A percentile compares a stretch with the other conserved stretches of the same genome.
phyloP scores from a whole-genome alignment of 2,797 vertebrate genomes.

The Melanotaenia pygmaea region DNA sequence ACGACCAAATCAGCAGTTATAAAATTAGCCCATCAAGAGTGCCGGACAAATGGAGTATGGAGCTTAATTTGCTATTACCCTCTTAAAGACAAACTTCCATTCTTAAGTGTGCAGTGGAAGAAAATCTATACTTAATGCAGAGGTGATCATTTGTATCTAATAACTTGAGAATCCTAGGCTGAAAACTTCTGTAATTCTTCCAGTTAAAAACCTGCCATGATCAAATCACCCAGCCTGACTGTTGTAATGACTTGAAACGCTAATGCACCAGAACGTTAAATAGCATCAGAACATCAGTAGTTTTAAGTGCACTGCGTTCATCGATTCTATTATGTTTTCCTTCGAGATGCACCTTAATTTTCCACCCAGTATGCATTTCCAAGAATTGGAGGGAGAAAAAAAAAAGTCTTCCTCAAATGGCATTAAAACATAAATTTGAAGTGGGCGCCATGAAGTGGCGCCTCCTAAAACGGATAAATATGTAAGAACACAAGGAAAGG shows the following conservation, averaged over 20 bases:
- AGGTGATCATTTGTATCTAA: conserved; percentile 91
- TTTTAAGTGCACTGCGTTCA: conserved; percentile 87
- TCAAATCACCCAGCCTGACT: conserved; percentile 86
- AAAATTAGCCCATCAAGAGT: conserved; percentile 90
- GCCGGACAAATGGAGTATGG: conserved; percentile 89
- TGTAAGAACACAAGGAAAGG: conserved; percentile 95
- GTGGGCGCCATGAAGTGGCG: conserved; percentile 79
- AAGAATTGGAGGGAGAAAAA: conserved; percentile 73
- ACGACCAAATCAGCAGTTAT: conserved; percentile 90
- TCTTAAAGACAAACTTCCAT: conserved; percentile 91
- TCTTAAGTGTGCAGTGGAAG: conserved; percentile 87
- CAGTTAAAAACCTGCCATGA: conserved; percentile 88
- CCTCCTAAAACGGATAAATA: conserved; percentile 96
- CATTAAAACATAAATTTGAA: conserved; percentile 86
- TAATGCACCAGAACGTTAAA: conserved; percentile 91
- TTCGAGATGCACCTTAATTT: conserved; percentile 88
- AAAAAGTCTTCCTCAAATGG: conserved; percentile 77
- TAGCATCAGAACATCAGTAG: conserved; percentile 87
- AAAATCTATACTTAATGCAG: conserved; percentile 91
- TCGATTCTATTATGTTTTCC: conserved; percentile 88
- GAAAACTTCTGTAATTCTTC: conserved; percentile 89
- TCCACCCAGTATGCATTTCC: conserved; percentile 84
- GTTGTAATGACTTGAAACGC: conserved; percentile 89
- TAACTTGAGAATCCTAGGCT: conserved; percentile 87
- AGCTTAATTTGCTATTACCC: conserved; percentile 91